Base-by-base conservation (phyloP, 23 tunicate species). In the Halocynthia roretzi region DNA sequence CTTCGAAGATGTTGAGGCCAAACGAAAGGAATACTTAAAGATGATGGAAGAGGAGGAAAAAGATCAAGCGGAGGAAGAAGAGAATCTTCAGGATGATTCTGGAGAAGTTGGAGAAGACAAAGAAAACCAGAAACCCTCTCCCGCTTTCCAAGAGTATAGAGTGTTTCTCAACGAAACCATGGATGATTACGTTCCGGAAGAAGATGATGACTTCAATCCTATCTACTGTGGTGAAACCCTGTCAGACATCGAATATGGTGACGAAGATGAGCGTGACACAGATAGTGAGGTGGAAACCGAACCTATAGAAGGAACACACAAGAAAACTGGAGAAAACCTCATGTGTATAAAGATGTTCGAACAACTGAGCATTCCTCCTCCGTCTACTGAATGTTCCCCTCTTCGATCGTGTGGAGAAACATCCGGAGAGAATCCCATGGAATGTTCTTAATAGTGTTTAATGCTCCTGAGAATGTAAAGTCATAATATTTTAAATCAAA, bases 201-300 rank as follows among this genome's bases (percentile, higher is more conserved):
- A 84, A 54, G 96, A 89, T 80, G 96, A 84, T 51, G 67, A 79
- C 69, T 89, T 86, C 52, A 49, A 89, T 69, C 96, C 96, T 0
- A 56, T 89, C 53, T 76, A 84, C 53, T 88, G 95, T 65, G 96
- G 82, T 17, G 85, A 84, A 66, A 83, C 88, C 5, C 80, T 89
- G 17, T 80, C 96, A 2, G 96, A 89, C 68, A 75, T 84, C 12
- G 96, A 89, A 51, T 80, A 89, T 62, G 65, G 62, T 6, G 77
- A 52, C 8, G 78, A 63, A 5, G 87, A 83, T 68, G 95, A 88
- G 21, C 68, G 80, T 61, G 83, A 83, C 68, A 83, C 85, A 15
- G 96, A 89, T 61, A 83, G 88, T 80, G 96, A 89, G 19, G 80
- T 80, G 15, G 96, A 89, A 68, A 61, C 86, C 52, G 96, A 89